Evolutionary conservation across 1,140 invertebrate genomes (phyloP).

Genomic region (Ephestia elutella): DNA sequence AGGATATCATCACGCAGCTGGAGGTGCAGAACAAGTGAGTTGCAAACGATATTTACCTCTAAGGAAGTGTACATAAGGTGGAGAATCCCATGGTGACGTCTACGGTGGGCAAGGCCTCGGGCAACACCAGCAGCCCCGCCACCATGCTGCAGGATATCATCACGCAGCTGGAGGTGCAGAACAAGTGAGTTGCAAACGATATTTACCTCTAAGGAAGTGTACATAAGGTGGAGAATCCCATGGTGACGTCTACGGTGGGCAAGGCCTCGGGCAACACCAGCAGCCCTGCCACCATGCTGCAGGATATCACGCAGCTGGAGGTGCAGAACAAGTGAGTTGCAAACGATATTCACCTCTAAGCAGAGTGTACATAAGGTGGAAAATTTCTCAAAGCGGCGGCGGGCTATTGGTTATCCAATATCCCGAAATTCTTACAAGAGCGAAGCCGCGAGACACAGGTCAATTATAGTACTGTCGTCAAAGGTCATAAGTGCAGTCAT

Average conservation of each 20-base stretch:
- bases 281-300: slow-evolving; percentile 70
- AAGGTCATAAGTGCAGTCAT: too few relatives aligned
- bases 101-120: slow-evolving; percentile 67
- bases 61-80: too few relatives aligned
- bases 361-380: too few relatives aligned
- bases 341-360: too few relatives aligned
- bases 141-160: slow-evolving; percentile 77
- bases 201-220: too few relatives aligned
- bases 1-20: slow-evolving; percentile 77
- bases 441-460: too few relatives aligned
- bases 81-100: slow-evolving; percentile 65
- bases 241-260: slow-evolving; percentile 69
- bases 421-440: too few relatives aligned
- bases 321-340: slow-evolving; percentile 75
- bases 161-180: slow-evolving; percentile 76
- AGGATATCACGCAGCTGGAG: slow-evolving; percentile 77
- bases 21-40: slow-evolving; percentile 77
- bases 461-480: too few relatives aligned
- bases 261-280: slow-evolving; percentile 62
- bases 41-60: background rate
- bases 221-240: too few relatives aligned
- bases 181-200: slow-evolving; percentile 59
- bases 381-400: too few relatives aligned
- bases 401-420: too few relatives aligned
- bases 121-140: slow-evolving; percentile 57